Conservation (phyloP, 2,888 invertebrate species). For the Cerastis leucographa region DNA sequence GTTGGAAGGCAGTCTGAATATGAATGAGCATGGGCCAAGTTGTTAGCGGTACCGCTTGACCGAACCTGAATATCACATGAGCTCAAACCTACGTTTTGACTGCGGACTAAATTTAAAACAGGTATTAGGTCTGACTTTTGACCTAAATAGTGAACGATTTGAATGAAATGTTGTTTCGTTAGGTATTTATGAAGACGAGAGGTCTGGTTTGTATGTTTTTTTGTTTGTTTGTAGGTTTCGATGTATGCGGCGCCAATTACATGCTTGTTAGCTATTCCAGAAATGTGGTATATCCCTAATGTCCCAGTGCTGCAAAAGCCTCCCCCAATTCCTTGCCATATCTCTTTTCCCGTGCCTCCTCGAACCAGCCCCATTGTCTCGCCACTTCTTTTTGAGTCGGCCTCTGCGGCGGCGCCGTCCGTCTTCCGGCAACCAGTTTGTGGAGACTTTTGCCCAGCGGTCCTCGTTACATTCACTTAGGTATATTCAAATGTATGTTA, state of each 20-base stretch:
- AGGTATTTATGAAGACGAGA: slow-evolving; percentile 42
- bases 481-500: not conserved
- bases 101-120: slow-evolving; percentile 64
- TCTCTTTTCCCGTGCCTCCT: too few relatives aligned
- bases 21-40: slow-evolving; percentile 66
- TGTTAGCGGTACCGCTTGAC: slow-evolving; percentile 69
- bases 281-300: not conserved
- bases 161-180: slow-evolving; percentile 41
- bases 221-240: too few relatives aligned
- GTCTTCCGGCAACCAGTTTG: too few relatives aligned
- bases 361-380: too few relatives aligned
- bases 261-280: slow-evolving; percentile 3
- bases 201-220: not conserved
- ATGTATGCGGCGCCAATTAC: slow-evolving; percentile 17
- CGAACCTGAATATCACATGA: slow-evolving; percentile 72
- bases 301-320: too few relatives aligned
- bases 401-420: too few relatives aligned
- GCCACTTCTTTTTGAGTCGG: too few relatives aligned
- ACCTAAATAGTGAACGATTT: slow-evolving; percentile 41
- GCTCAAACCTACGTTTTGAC: slow-evolving; percentile 63
- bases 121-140: slow-evolving; percentile 27
- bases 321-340: too few relatives aligned
- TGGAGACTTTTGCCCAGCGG: too few relatives aligned
- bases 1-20: slow-evolving; percentile 63
- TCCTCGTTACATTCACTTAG: not conserved